A percentile compares a stretch with the other conserved stretches of the same genome.
Evolutionary conservation across 1,140 invertebrate species (phyloP).

Genomic region (Colletes latitarsis): DNA sequence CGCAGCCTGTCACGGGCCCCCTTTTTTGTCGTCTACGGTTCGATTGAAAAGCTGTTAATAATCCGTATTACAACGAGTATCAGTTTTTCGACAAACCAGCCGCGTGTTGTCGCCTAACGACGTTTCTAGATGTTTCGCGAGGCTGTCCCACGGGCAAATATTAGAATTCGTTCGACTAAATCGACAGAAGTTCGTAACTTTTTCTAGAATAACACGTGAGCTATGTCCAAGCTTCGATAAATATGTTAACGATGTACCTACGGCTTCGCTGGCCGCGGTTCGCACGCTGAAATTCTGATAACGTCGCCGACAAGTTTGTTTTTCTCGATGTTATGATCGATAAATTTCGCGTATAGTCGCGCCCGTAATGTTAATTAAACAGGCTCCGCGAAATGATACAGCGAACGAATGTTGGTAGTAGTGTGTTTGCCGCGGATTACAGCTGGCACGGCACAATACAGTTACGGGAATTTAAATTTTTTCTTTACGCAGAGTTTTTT

Average conservation of each 20-base stretch:
- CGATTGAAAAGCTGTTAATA: conserved; percentile 36
- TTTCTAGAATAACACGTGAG: conserved; percentile 51
- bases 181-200: conserved; percentile 19
- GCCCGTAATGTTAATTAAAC: conserved; percentile 38
- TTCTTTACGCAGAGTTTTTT: background rate
- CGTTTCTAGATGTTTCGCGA: background rate
- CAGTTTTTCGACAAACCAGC: background rate
- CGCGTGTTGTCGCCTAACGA: too few relatives aligned
- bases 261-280: background rate
- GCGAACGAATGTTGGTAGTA: background rate
- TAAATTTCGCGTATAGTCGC: conserved; percentile 45
- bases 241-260: conserved; percentile 47
- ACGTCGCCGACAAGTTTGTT: conserved; percentile 47
- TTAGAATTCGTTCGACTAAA: background rate
- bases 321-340: conserved; percentile 52
- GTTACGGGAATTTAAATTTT: conserved; percentile 26
- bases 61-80: background rate
- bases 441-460: background rate
- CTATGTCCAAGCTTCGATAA: conserved; percentile 30
- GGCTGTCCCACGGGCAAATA: background rate
- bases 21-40: conserved; percentile 36
- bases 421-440: background rate
- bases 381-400: background rate
- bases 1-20: conserved; percentile 54
- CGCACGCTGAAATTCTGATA: conserved; percentile 32